Evolutionary conservation across 2,888 invertebrate species (phyloP).

Genomic region (Cephonodes hylas): DNA sequence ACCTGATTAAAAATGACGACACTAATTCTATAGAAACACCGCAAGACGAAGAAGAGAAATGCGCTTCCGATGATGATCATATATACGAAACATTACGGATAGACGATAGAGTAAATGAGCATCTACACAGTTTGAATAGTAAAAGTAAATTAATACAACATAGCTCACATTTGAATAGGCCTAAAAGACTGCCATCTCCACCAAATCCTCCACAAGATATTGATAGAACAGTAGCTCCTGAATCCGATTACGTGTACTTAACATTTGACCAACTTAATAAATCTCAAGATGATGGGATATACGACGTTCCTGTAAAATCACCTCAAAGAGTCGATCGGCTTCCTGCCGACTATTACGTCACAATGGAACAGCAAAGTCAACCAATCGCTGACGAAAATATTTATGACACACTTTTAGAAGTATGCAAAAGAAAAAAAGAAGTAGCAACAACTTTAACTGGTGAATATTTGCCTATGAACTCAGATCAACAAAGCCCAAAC

Average conservation of each 20-base stretch:
- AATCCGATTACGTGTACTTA: slow-evolving; percentile 77
- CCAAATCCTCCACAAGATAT: slow-evolving; percentile 38
- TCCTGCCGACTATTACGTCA: slow-evolving; percentile 57
- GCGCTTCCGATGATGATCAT: slow-evolving; percentile 73
- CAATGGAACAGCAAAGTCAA: slow-evolving; percentile 57
- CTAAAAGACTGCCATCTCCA: slow-evolving; percentile 62
- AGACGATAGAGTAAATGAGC: slow-evolving; percentile 56
- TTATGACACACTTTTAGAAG: slow-evolving; percentile 68
- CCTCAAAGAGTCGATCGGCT: slow-evolving; percentile 52
- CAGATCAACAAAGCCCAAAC: slow-evolving; percentile 79
- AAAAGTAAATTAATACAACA: slow-evolving; percentile 66
- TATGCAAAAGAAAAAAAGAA: slow-evolving; percentile 65
- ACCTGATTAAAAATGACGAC: slow-evolving; percentile 36
- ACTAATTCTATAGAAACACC: slow-evolving; percentile 34
- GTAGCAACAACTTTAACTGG: slow-evolving; percentile 42
- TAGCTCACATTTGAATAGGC: slow-evolving; percentile 42
- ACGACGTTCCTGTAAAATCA: slow-evolving; percentile 67
- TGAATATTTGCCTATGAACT: slow-evolving; percentile 71
- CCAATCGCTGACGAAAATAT: slow-evolving; percentile 50
- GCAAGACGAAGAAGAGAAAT: slow-evolving; percentile 33
- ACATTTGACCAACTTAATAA: slow-evolving; percentile 68
- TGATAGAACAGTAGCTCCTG: slow-evolving; percentile 39
- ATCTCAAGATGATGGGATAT: slow-evolving; percentile 58
- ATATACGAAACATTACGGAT: slow-evolving; percentile 82
- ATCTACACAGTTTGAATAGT: slow-evolving; percentile 46